Conservation (phyloP, 2,888 invertebrate genomes). For the Lathronympha strigana region DNA sequence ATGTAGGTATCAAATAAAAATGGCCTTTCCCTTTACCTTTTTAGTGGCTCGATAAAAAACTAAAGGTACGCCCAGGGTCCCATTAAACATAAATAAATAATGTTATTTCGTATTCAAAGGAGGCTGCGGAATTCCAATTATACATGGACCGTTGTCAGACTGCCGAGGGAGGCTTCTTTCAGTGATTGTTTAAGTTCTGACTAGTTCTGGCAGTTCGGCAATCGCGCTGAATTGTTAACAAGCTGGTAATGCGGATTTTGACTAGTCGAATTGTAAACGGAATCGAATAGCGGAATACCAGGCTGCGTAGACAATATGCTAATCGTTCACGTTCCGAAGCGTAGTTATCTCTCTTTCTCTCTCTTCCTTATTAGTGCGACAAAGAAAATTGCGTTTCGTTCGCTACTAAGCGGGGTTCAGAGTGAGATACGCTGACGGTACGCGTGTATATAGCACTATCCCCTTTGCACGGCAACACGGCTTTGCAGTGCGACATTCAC, state of each 20-base stretch:
- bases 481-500: no score
- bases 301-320: no score
- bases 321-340: no score
- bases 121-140: constrained; percentile 33
- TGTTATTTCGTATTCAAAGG: constrained; percentile 27
- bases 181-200: constrained; percentile 25
- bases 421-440: no score
- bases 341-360: no score
- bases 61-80: not conserved
- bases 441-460: no score
- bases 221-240: constrained; percentile 32
- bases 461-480: no score
- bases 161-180: constrained; percentile 25
- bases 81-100: constrained; percentile 29
- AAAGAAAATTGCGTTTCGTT: no score
- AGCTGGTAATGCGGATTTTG: constrained; percentile 9
- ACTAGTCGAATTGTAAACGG: not conserved
- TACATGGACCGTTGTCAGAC: constrained; percentile 29
- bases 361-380: no score
- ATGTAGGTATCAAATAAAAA: no score
- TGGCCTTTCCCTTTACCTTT: no score
- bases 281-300: not conserved
- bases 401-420: no score
- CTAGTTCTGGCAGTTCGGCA: constrained; percentile 22
- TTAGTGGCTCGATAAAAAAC: not conserved